phyloP scores from a whole-genome alignment of 2,797 vertebrate genomes.

The Rachycentron canadum region DNA sequence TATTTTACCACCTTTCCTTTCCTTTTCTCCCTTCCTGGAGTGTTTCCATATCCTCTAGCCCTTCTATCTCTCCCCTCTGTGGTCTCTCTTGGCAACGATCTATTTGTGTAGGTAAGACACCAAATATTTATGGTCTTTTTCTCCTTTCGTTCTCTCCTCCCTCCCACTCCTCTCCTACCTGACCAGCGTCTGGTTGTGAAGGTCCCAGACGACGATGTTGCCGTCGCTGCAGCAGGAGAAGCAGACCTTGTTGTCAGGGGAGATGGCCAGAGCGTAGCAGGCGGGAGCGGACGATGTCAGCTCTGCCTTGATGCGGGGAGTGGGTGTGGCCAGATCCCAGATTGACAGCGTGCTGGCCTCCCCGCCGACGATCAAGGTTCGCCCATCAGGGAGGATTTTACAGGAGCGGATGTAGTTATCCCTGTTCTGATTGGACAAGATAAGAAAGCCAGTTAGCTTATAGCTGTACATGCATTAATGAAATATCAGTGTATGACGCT shows the following conservation, averaged over 20 bases:
- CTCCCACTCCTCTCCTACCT: slow-evolving; percentile 58
- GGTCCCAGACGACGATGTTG: slow-evolving; percentile 84
- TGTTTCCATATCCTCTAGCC: slow-evolving; percentile 24
- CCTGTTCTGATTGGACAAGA: slow-evolving; percentile 75
- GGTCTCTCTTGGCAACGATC: slow-evolving; percentile 3
- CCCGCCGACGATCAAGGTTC: slow-evolving; percentile 83
- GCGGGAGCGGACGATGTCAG: slow-evolving; percentile 82
- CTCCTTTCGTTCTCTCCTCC: slow-evolving; percentile 8
- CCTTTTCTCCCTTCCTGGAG: slow-evolving; percentile 13
- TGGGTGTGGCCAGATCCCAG: slow-evolving; percentile 84
- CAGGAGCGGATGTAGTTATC: slow-evolving; percentile 86
- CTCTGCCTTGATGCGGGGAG: slow-evolving; percentile 84
- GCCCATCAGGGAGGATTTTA: slow-evolving; percentile 81
- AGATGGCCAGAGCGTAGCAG: slow-evolving; percentile 85
- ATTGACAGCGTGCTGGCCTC: slow-evolving; percentile 85
- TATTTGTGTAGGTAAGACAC: slow-evolving; percentile 30
- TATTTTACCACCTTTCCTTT: slow-evolving; percentile 32
- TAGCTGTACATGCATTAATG: slow-evolving; percentile 3
- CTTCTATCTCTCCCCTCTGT: not conserved
- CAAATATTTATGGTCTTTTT: slow-evolving; percentile 8
- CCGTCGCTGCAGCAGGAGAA: slow-evolving; percentile 95
- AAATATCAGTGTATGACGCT: not conserved
- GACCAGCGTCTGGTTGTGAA: slow-evolving; percentile 84
- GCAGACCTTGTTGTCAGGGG: slow-evolving; percentile 87
- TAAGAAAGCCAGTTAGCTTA: slow-evolving; percentile 20